A percentile compares a stretch with the other conserved stretches of the same genome.
Evolutionary conservation across 2,113 vertebrate species (phyloP).

Genomic region (Melanotaenia duboulayi): DNA sequence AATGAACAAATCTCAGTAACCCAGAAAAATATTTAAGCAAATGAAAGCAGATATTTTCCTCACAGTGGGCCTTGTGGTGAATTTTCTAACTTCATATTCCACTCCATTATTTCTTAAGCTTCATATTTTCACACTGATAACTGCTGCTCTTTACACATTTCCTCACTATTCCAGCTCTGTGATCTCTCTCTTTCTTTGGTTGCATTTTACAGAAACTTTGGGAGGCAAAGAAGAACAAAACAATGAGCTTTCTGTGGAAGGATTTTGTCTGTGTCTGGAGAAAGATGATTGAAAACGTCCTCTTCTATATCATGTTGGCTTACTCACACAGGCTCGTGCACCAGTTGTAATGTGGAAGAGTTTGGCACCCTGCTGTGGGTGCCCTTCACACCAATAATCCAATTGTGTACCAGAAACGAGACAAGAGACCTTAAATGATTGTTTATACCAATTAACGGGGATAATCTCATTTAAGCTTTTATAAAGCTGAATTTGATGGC

Average conservation of each 20-base stretch:
- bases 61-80: background rate
- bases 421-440: background rate
- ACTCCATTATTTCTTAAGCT: background rate
- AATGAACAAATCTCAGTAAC: background rate
- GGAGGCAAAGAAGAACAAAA: conserved; percentile 54
- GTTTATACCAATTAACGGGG: background rate
- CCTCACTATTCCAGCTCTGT: conserved; percentile 10
- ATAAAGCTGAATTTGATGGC: background rate
- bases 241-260: conserved; percentile 57
- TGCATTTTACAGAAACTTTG: conserved; percentile 17
- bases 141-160: conserved; percentile 5
- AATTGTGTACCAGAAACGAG: background rate
- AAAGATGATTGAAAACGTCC: conserved; percentile 34
- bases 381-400: conserved; percentile 1
- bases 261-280: conserved; percentile 32
- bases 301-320: conserved; percentile 11
- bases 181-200: conserved; percentile 9
- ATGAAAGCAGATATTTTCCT: background rate
- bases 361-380: background rate
- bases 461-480: background rate
- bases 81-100: background rate
- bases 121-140: background rate
- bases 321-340: conserved; percentile 21
- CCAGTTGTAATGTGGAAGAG: conserved; percentile 9
- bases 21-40: background rate